Conservation (phyloP, 2,797 vertebrate species). For the Lates japonicus region DNA sequence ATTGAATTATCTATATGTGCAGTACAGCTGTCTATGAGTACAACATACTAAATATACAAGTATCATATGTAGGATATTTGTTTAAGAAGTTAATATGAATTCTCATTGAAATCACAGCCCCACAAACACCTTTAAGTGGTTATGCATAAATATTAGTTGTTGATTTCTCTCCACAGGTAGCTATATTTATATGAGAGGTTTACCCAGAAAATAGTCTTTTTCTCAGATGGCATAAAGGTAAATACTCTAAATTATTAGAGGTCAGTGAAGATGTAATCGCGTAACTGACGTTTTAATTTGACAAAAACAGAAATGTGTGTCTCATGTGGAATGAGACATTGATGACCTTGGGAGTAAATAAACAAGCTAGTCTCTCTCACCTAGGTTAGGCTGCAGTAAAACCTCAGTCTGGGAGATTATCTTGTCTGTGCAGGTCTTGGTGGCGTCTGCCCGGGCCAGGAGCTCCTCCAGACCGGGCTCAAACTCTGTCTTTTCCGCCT, state of each 20-base stretch:
- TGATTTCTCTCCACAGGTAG: neutral
- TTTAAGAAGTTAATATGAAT: neutral
- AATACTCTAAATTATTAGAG: neutral
- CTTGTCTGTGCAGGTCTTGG: constrained; percentile 94
- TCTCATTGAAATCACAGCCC: neutral
- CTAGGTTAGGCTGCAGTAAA: constrained; percentile 94
- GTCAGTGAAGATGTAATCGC: neutral
- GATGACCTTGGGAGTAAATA: neutral
- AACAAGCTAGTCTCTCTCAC: constrained; percentile 79
- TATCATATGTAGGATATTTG: neutral
- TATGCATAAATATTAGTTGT: neutral
- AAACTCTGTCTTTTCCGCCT: constrained; percentile 93
- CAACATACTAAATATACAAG: neutral
- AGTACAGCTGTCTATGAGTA: too few relatives aligned
- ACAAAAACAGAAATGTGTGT: neutral
- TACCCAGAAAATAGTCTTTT: neutral
- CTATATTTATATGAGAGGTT: neutral
- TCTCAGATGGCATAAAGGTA: neutral
- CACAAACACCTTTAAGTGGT: neutral
- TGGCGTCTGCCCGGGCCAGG: constrained; percentile 90
- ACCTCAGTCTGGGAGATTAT: constrained; percentile 96
- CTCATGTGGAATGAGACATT: neutral
- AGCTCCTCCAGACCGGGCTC: constrained; percentile 94
- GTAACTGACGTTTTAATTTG: too few relatives aligned
- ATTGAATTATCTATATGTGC: neutral